Conservation (phyloP, 2,888 invertebrate genomes). For the Drosophila cognata region DNA sequence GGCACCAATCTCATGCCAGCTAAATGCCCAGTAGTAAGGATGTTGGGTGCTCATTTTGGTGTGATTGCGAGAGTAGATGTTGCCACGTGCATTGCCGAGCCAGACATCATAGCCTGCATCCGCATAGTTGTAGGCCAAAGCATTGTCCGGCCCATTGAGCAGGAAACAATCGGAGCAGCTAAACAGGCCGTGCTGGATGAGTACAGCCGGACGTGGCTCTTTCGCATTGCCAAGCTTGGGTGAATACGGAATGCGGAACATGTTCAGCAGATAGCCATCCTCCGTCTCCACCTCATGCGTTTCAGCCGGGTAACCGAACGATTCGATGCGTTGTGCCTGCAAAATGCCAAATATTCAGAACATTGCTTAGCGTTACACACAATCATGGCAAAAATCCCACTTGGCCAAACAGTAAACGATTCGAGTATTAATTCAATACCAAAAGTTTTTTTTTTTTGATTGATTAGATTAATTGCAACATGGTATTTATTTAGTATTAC, state of each 20-base stretch:
- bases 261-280: conserved; percentile 92
- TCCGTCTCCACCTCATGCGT: conserved; percentile 89
- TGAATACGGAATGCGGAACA: conserved; percentile 91
- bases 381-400: not conserved
- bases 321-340: conserved; percentile 76
- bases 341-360: not conserved
- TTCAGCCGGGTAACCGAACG: conserved; percentile 88
- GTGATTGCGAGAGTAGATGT: conserved; percentile 87
- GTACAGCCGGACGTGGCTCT: conserved; percentile 86
- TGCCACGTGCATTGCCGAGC: conserved; percentile 89
- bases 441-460: not conserved
- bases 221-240: conserved; percentile 82
- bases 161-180: conserved; percentile 90
- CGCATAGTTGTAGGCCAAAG: conserved; percentile 86
- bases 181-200: conserved; percentile 92
- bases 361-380: not conserved
- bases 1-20: conserved; percentile 86
- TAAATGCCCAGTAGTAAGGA: conserved; percentile 84
- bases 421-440: not conserved
- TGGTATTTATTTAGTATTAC: not conserved
- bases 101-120: conserved; percentile 87
- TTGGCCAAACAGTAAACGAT: not conserved
- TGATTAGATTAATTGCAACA: not conserved
- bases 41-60: conserved; percentile 74
- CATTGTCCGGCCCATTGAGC: conserved; percentile 88